A percentile compares a stretch with the other conserved stretches of the same genome.
Conservation (phyloP, 2,797 vertebrate genomes). For the Gambusia yucatana region DNA sequence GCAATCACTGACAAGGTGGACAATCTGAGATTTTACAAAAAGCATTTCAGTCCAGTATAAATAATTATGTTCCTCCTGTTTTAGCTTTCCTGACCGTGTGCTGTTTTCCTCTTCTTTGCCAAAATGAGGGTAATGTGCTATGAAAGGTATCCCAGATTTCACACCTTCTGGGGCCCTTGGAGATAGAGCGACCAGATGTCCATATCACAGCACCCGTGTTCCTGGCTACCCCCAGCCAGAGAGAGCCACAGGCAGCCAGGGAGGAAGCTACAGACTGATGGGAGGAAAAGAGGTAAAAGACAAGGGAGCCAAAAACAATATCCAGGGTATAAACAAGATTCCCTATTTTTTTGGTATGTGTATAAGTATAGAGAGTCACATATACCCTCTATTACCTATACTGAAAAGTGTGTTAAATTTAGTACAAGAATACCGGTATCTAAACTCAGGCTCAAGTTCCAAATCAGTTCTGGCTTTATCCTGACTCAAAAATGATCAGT, state of each 20-base stretch:
- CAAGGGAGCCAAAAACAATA: constrained; percentile 23
- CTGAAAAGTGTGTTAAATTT: constrained; percentile 61
- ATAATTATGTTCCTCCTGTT: constrained; percentile 66
- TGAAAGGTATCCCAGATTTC: constrained; percentile 84
- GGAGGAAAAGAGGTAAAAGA: constrained; percentile 15
- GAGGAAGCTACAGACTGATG: constrained; percentile 41
- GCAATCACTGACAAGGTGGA: constrained; percentile 48
- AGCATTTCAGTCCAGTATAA: constrained; percentile 55
- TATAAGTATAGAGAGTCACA: constrained; percentile 6
- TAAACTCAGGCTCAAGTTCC: constrained; percentile 39
- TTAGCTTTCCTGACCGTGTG: constrained; percentile 59
- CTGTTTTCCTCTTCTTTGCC: constrained; percentile 58
- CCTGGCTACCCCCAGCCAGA: constrained; percentile 76
- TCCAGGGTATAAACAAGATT: constrained; percentile 29
- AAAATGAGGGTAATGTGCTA: constrained; percentile 83
- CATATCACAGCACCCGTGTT: constrained; percentile 82
- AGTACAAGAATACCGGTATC: constrained; percentile 54
- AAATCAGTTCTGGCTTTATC: constrained; percentile 57
- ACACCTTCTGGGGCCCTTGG: constrained; percentile 79
- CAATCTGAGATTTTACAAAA: constrained; percentile 46
- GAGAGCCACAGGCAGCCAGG: constrained; percentile 64
- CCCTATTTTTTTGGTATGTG: constrained; percentile 2
- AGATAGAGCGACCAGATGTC: constrained; percentile 83
- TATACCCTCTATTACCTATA: constrained; percentile 22
- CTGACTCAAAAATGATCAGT: constrained; percentile 55